Base-by-base conservation (phyloP, 30 jellyfish, hydroid and myxozoan species). In the Clytia hemisphaerica region DNA sequence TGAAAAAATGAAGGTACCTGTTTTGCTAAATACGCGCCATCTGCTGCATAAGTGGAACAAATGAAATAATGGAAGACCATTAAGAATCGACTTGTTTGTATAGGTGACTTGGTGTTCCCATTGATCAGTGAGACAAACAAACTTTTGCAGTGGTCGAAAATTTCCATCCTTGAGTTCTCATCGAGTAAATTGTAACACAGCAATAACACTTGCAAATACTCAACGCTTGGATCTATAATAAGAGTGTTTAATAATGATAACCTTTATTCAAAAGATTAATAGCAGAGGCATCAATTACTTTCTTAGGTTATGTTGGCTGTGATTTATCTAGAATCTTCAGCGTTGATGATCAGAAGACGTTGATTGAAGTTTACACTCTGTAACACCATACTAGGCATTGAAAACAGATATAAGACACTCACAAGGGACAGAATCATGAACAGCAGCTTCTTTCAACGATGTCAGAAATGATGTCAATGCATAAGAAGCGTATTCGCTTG, bases 201-300 rank as follows among this genome's bases (percentile, higher is more conserved):
- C 15, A 77, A 73, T 77, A 86, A 42, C 28, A 60, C 57, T 62
- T 86, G 96, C 37, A 73, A 32, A 54, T 86, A 86, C 74, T 86
- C 93, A 32, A 86, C 94, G 37, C 79, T 86, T 31, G 75, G 55
- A 73, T 79, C 96, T 86, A 19, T 26, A 64, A 44, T 45, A 27
- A 35, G 24, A 47, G 19, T 4, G 37, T 4, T 37, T 2, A 34
- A 2, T 37, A 15, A 62, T 4, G 19, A 16, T 62, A 29, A 10
- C 6, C 29, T 4, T 30, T 19, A 29, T 29, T 3, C 3, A 4
- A 32, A 4, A 32, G 7, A 62, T 4, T 4, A 10, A 6, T n/a
- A n/a, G n/a, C n/a, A n/a, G n/a, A n/a, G n/a, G n/a, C n/a, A n/a
- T n/a, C n/a, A n/a, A n/a, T n/a, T n/a, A n/a, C n/a, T n/a, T n/a